Base-by-base conservation (phyloP, 2,888 invertebrate genomes). In the Halocaridina rubra region DNA sequence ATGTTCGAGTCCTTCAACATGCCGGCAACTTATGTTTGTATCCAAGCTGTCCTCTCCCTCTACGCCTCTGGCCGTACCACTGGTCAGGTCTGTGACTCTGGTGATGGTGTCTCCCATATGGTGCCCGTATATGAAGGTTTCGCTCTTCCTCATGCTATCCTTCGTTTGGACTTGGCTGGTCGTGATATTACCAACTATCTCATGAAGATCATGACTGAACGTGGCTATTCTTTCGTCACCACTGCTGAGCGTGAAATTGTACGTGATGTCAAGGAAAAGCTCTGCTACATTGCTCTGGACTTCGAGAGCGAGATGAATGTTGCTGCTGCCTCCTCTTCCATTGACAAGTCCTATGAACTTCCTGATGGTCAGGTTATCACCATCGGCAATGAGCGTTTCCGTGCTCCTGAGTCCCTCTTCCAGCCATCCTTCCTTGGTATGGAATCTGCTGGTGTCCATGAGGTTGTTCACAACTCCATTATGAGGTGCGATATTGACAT, bases 291-390 rank as follows among this genome's bases (percentile, higher is more conserved):
- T 4, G 53, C 53, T 19, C 53, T 53, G 53, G 53, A 53, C 53
- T 53, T 53, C 53, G 53, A 53, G 53, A 84, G 61, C 10, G 88
- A 88, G 61, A 84, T 88, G 84, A 81, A 84, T 30, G 8, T 61
- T 10, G 75, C 86, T 30, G 75, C 80, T 29, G 86, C 84, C 8
- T 84, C 84, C 5, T 53, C 80, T 16, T 84, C 84, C 33, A 67
- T 87, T 22, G 86, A 86, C 13, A 86, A 86, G 30, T 86, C 86
- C 90, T 96, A 96, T 93, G 96, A 96, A 92, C 94, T 96, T 92
- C 96, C 96, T 92, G 96, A 96, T 92, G 96, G 96, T 91, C 96
- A 96, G 93, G 96, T 96, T 91, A 96, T 96, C 94, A 96, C 95
- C 93, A 96, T 96, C 92, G 96, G 96, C 90, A 96, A 96, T 92